Conservation (phyloP, 2,888 invertebrate species). For the Stramonita haemastoma region DNA sequence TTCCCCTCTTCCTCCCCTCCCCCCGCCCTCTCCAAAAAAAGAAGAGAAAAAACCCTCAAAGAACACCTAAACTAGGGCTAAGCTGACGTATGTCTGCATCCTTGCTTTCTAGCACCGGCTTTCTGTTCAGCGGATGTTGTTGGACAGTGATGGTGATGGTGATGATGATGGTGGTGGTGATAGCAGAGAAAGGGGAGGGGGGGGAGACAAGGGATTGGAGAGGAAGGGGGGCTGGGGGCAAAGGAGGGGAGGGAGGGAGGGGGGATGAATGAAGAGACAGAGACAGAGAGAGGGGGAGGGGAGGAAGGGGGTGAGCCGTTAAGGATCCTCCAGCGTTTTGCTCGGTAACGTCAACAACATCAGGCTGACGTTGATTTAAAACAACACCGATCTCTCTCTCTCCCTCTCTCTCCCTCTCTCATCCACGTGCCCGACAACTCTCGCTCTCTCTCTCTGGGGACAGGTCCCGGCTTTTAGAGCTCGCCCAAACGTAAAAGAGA, state of each 20-base stretch:
- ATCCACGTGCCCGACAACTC: not conserved
- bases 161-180: not conserved
- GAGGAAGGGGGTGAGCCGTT: not conserved
- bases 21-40: too few species aligned
- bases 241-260: not conserved
- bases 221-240: not conserved
- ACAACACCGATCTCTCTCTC: constrained; percentile 33
- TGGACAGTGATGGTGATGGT: not conserved
- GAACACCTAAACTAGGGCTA: too few species aligned
- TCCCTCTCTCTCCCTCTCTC: constrained; percentile 1
- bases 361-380: constrained; percentile 27
- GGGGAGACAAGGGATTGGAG: not conserved
- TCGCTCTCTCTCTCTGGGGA: not conserved
- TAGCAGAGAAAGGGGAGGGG: not conserved
- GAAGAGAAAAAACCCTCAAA: too few species aligned
- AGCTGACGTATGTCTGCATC: not conserved
- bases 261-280: not conserved
- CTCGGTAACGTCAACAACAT: constrained; percentile 25
- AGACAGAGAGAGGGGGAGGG: not conserved
- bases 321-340: constrained; percentile 21
- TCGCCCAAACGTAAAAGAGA: constrained; percentile 21
- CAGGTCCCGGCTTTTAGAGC: constrained; percentile 5
- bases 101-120: not conserved
- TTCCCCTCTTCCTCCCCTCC: too few species aligned
- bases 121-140: not conserved